Evolutionary conservation across 2,113 vertebrate genomes (phyloP), one percentile per base, ranked within the genome.

Genomic region (Psittacara wagleri): DNA sequence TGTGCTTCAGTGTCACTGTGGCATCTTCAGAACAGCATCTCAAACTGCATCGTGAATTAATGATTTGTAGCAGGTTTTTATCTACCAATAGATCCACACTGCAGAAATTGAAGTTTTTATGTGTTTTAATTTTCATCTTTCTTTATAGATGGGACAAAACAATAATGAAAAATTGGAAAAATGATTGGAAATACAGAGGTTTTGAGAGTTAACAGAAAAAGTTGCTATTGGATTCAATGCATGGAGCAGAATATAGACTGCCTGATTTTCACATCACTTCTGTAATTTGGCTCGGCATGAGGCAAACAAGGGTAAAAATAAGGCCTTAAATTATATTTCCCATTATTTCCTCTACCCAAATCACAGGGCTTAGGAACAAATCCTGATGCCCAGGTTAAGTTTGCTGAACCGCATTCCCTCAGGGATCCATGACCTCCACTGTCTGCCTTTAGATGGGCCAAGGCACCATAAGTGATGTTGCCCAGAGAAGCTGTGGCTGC

Each of bases 121-220:
- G 94, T 29, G 62, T n/a, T 88, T 83, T 94, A 79, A 97, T 96
- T 94, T 92, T 62, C 90, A 62, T 86, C 70, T 31, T 57, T 66
- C 75, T 90, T 96, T 76, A 83, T 57, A 48, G 82, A 37, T 79
- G 75, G 95, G 84, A 64, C 79, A 69, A 87, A 95, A 93, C 77
- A 85, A 75, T 88, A 64, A 76, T 66, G 79, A 69, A 92, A 95
- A 90, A 93, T 57, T 61, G 85, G 62, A 44, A 91, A 95, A 90
- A 72, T 62, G 13, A 95, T 43, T 81, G 92, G 44, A 88, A 86
- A n/a, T 31, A 22, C 2, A 90, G 48, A 43, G 6, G 33, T 5
- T 41, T 79, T 41, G 57, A 72, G 63, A 75, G 54, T 61, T 52
- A 76, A 64, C 1, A 2, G 75, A 5, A 13, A 15, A 82, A 76